A percentile compares a stretch with the other conserved stretches of the same genome.
phyloP scores from a whole-genome alignment of 1,140 invertebrate species.

The Drosophila mayri region DNA sequence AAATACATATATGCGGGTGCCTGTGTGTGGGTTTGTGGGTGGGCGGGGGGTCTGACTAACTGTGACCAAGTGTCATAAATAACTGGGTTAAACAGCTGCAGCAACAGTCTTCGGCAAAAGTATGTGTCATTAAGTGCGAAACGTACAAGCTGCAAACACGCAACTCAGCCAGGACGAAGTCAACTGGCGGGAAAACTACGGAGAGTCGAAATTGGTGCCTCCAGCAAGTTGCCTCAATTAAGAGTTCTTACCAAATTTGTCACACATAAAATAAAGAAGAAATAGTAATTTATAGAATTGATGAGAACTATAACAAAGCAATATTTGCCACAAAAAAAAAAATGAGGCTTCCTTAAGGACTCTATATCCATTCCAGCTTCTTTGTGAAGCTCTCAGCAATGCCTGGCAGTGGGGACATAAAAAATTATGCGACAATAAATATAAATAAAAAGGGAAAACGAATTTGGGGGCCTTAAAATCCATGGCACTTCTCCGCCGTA shows the following conservation, averaged over 20 bases:
- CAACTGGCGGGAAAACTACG: conserved; percentile 2
- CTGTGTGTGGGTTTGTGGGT: neutral
- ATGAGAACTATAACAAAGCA: neutral
- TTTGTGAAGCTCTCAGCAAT: conserved; percentile 36
- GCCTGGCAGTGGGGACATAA: neutral
- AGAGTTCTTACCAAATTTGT: neutral
- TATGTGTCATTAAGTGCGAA: conserved; percentile 70
- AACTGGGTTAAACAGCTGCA: conserved; percentile 74
- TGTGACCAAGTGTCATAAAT: conserved; percentile 77
- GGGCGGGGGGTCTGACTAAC: conserved; percentile 20
- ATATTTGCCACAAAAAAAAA: too few species aligned
- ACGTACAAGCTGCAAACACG: conserved; percentile 67
- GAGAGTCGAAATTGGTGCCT: neutral
- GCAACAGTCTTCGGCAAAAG: conserved; percentile 51
- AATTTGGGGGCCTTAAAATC: conserved; percentile 28
- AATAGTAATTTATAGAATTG: neutral
- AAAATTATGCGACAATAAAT: conserved; percentile 57
- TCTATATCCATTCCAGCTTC: too few species aligned
- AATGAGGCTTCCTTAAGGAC: too few species aligned
- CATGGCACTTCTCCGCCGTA: conserved; percentile 1
- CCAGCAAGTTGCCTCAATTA: conserved; percentile 22
- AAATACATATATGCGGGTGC: conserved; percentile 13
- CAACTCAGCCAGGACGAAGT: conserved; percentile 33
- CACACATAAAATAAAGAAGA: neutral
- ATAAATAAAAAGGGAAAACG: conserved; percentile 36